A percentile compares a stretch with the other conserved stretches of the same genome.
Conservation (phyloP, 2,888 invertebrate genomes). For the Andrena praecox region DNA sequence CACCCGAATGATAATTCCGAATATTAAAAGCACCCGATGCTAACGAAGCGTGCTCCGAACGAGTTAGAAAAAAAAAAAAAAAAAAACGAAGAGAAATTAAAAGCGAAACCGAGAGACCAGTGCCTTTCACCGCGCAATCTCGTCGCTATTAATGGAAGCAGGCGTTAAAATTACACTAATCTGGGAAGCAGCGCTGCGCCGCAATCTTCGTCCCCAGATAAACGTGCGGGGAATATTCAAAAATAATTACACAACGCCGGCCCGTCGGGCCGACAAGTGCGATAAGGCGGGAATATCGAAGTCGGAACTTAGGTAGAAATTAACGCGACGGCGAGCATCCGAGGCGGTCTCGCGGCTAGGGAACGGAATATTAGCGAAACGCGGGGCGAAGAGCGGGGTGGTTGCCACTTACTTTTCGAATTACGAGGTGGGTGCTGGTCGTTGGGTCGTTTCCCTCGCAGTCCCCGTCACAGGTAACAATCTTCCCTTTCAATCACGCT, state of each 20-base stretch:
- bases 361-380: background rate
- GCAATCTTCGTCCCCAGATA: background rate
- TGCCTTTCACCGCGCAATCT: slow-evolving; percentile 2
- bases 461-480: slow-evolving; percentile 11
- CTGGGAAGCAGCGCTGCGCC: background rate
- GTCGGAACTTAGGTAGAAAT: background rate
- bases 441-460: background rate
- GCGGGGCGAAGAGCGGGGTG: background rate
- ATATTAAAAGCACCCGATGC: background rate
- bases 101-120: background rate
- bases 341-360: background rate
- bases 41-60: background rate
- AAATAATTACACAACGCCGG: background rate
- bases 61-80: background rate
- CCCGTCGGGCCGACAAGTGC: background rate
- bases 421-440: background rate
- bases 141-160: slow-evolving; percentile 1
- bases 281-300: slow-evolving; percentile 3
- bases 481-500: slow-evolving; percentile 5
- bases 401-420: slow-evolving; percentile 23
- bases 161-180: slow-evolving; percentile 15
- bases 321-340: background rate
- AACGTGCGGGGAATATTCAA: background rate
- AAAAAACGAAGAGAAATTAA: background rate
- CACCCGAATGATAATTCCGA: background rate